Evolutionary conservation across 2,113 vertebrate species (phyloP).

Genomic region (Piaya cayana): DNA sequence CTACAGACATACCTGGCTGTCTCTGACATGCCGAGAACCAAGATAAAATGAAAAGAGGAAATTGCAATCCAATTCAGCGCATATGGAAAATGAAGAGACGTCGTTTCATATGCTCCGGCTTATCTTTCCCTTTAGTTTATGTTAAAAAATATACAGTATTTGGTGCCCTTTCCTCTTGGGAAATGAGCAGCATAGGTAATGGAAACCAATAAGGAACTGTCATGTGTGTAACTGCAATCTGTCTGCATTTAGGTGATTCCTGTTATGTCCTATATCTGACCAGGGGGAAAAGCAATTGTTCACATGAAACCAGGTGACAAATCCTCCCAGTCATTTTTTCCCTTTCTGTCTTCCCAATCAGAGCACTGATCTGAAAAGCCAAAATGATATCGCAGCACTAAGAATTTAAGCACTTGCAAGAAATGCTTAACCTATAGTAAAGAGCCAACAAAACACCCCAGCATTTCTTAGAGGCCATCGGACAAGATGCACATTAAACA

Average conservation of each 20-base stretch:
- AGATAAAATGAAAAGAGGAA: slow-evolving; percentile 46
- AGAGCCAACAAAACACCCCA: neutral
- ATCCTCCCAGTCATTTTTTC: slow-evolving; percentile 32
- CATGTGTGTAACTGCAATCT: slow-evolving; percentile 44
- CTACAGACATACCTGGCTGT: slow-evolving; percentile 20
- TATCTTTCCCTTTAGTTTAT: slow-evolving; percentile 50
- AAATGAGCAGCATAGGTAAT: slow-evolving; percentile 53
- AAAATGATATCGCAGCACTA: neutral
- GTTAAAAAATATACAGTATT: slow-evolving; percentile 44
- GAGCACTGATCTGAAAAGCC: neutral
- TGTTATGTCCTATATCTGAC: slow-evolving; percentile 36
- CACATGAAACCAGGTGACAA: slow-evolving; percentile 47
- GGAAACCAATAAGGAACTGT: slow-evolving; percentile 50
- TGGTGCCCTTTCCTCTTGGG: slow-evolving; percentile 42
- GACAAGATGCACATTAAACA: neutral
- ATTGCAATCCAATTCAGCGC: slow-evolving; percentile 54
- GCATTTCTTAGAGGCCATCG: neutral
- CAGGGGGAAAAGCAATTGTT: slow-evolving; percentile 47
- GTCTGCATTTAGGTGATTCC: slow-evolving; percentile 37
- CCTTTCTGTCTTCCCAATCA: slow-evolving; percentile 5
- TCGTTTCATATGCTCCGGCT: slow-evolving; percentile 27
- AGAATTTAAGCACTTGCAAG: neutral
- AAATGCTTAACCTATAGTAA: neutral
- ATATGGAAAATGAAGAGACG: slow-evolving; percentile 39
- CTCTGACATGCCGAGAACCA: neutral